Base-by-base conservation (phyloP, 2,888 invertebrate genomes). In the Tipula confusa region DNA sequence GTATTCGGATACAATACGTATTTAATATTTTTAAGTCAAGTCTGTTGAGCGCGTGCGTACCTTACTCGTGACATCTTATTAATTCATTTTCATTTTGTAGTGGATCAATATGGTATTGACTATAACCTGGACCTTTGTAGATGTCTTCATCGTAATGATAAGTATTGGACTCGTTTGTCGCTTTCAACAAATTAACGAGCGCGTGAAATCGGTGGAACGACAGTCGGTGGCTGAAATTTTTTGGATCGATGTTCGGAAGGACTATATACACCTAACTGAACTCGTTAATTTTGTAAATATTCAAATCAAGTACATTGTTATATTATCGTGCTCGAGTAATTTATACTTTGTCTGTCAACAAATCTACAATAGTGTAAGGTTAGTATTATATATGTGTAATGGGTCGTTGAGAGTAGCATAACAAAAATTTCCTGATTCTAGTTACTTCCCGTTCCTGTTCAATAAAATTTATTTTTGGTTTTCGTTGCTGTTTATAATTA, bases 181-280 rank as follows among this genome's bases (percentile, higher is more conserved):
- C 15, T 80, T 80, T 80, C 29, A 80, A 80, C 80, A 80, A 80
- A 29, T 80, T 6, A 80, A 80, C n/a, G 29, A 80, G 13, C 80
- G 80, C 1, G n/a, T 80, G 2, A 80, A 80, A 29, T 29, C 31
- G 9, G 80, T 80, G 5, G 31, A 80, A n/a, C 29, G 31, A 6
- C 13, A 31, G 80, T 31, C 80, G n/a, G 31, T 80, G 4, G 31
- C n/a, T 2, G 80, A 80, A 80, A 15, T 15, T 15, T 80, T 80
- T 29, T 80, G 80, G 80, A 11, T 29, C 7, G 80, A 80, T 9
- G 80, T 80, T 5, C 80, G 80, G 1, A 15, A n/a, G n/a, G n/a
- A 80, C 15, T 80, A 80, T 5, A 29, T 80, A 13, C 1, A 29
- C 5, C n/a, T 80, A 29, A 29, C 80, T 4, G 80, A 80, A 6